A percentile compares a stretch with the other conserved stretches of the same genome.
phyloP scores from a whole-genome alignment of 2,888 invertebrate species.

The Podabrus alpinus region DNA sequence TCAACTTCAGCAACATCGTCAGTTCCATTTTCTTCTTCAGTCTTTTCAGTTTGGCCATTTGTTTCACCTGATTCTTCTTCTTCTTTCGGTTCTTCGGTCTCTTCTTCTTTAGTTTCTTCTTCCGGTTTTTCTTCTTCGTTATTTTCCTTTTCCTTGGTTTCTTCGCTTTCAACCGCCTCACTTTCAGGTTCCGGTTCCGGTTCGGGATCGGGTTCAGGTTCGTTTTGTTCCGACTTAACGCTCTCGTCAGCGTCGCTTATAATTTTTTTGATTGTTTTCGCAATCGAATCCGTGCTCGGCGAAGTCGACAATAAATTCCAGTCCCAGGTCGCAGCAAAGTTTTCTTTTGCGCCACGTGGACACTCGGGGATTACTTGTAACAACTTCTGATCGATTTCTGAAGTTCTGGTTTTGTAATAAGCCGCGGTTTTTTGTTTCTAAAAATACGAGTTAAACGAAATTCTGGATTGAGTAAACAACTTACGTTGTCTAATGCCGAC shows the following conservation, averaged over 20 bases:
- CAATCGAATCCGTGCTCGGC: constrained; percentile 15
- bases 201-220: constrained; percentile 22
- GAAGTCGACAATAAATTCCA: constrained; percentile 64
- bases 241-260: constrained; percentile 25
- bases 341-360: constrained; percentile 74
- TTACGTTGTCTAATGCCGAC: constrained; percentile 80
- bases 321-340: constrained; percentile 72
- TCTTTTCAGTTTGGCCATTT: constrained; percentile 26
- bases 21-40: constrained; percentile 29
- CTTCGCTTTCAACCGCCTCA: constrained; percentile 28
- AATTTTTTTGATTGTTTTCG: constrained; percentile 25
- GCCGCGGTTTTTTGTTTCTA: constrained; percentile 84
- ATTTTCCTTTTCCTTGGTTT: constrained; percentile 22
- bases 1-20: constrained; percentile 33
- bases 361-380: constrained; percentile 78
- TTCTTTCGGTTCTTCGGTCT: constrained; percentile 34
- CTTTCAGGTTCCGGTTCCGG: constrained; percentile 17
- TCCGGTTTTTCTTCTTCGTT: constrained; percentile 26
- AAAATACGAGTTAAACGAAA: constrained; percentile 32
- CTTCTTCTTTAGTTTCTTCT: constrained; percentile 22
- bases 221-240: constrained; percentile 15
- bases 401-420: constrained; percentile 75
- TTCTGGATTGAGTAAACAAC: constrained; percentile 40
- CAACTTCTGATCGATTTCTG: constrained; percentile 76
- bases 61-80: constrained; percentile 26